These are phyloP conservation scores for Pseudolycoriella hygida DNA, from an alignment of 2,888 invertebrate genomes.

Conservation along the genomic window DNA sequence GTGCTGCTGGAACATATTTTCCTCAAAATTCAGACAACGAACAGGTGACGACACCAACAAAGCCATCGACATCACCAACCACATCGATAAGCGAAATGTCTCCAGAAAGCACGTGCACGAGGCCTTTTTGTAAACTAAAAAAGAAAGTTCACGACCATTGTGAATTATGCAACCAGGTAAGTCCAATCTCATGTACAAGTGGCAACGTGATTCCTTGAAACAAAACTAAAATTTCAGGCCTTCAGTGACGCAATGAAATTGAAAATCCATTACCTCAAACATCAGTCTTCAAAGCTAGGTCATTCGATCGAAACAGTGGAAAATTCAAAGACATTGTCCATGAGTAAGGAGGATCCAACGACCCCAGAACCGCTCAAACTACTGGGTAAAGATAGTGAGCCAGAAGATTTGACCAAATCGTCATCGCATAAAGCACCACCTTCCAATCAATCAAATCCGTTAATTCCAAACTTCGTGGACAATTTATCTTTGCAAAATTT, in stretches of 20 bases:
- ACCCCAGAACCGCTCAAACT: constrained; percentile 3
- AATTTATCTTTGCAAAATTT: constrained; percentile 15
- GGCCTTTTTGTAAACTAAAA: constrained; percentile 66
- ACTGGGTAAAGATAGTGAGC: background rate
- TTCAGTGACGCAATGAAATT: constrained; percentile 14
- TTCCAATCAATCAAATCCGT: background rate
- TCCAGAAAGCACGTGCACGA: constrained; percentile 37
- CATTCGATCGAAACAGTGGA: constrained; percentile 1
- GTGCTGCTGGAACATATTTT: constrained; percentile 26
- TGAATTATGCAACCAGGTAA: constrained; percentile 52
- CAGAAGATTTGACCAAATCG: background rate
- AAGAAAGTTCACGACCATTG: constrained; percentile 64
- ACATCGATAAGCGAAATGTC: constrained; percentile 12
- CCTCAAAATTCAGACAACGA: constrained; percentile 20
- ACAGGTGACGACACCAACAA: background rate
- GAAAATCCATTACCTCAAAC: constrained; percentile 14
- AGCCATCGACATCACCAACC: constrained; percentile 4
- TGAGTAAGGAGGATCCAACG: background rate
- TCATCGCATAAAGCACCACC: background rate
- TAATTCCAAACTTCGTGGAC: constrained; percentile 10
- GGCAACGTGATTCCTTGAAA: background rate
- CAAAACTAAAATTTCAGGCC: constrained; percentile 6
- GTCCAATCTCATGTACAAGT: background rate
- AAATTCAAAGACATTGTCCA: background rate
- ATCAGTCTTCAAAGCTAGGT: constrained; percentile 11